Evolutionary conservation across 2,888 invertebrate species (phyloP), one percentile per base, ranked within the genome.

Genomic region (Parnassius glacialis): DNA sequence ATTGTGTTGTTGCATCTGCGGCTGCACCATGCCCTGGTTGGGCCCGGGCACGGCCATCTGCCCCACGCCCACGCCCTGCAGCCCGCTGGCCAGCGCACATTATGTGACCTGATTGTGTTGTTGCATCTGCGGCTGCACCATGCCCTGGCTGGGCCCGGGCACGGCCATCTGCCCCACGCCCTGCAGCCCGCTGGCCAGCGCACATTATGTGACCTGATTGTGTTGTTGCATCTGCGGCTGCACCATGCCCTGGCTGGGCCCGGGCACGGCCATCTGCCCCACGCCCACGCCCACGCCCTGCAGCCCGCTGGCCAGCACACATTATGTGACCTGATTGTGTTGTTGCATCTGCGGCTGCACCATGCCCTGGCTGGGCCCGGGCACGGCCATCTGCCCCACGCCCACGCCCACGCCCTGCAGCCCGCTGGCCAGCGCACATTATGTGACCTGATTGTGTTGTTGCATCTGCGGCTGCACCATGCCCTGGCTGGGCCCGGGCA

Each of bases 381-480:
- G 73, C 2, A 73, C 74, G 45, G 70, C 59, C 74, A 72, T 70
- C 63, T 62, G 72, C 42, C 70, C 76, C 68, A 69, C 76, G 47
- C 47, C 47, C 67, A 69, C 76, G 56, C 73, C 76, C 58, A 75
- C 71, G 25, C 59, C 59, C 52, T 47, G 47, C 47, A 57, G 10
- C 43, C 51, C 60, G 41, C 57, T 58, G 45, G 65, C 64, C 51
- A 65, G 43, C 13, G 65, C 65, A 9, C 61, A 16, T 16, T 25
- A 25, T 43, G 43, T 52, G 13, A 75, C 75, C 71, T 74, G 73
- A 2, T 78, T 75, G 60, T 77, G 74, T 74, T 82, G 87, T 20
- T 87, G 86, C 64, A 89, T 90, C 66, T 87, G 92, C 48, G 76
- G 74, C 69, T 83, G 85, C 59, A 81, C 78, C 78, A 82, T 79